phyloP scores from a whole-genome alignment of 2,113 vertebrate genomes.

The Lampris megalopsis region DNA sequence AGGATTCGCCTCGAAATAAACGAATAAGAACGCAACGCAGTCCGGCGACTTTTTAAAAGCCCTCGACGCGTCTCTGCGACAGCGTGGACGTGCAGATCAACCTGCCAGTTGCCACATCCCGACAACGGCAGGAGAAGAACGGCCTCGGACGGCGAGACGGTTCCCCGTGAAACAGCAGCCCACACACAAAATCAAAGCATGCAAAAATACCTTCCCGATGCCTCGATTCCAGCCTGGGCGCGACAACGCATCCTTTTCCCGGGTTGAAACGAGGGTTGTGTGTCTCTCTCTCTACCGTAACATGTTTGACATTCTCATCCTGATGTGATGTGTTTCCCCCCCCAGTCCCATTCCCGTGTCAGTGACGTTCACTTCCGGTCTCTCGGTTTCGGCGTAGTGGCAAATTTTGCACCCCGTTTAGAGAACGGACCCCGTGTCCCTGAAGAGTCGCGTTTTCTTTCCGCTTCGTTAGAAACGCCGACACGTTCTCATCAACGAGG shows the following conservation, averaged over 20 bases:
- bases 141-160: conserved; percentile 44
- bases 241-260: conserved; percentile 68
- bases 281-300: conserved; percentile 15
- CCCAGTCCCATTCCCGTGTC: conserved; percentile 73
- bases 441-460: no score
- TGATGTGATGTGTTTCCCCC: conserved; percentile 49
- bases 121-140: neutral
- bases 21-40: no score
- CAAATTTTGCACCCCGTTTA: no score
- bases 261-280: neutral
- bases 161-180: neutral
- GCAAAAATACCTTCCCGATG: conserved; percentile 70
- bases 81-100: neutral
- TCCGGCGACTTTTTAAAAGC: no score
- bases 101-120: conserved; percentile 12
- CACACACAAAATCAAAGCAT: neutral
- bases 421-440: no score
- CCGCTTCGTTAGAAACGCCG: no score
- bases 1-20: no score
- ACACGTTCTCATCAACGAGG: no score
- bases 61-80: no score
- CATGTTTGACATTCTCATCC: conserved; percentile 65
- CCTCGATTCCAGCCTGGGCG: conserved; percentile 63
- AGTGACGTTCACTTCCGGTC: conserved; percentile 82
- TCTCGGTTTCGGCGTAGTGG: conserved; percentile 12